Evolutionary conservation across 2,797 vertebrate genomes (phyloP), one percentile per base, ranked within the genome.

Genomic region (Percopsis omiscomaycus): DNA sequence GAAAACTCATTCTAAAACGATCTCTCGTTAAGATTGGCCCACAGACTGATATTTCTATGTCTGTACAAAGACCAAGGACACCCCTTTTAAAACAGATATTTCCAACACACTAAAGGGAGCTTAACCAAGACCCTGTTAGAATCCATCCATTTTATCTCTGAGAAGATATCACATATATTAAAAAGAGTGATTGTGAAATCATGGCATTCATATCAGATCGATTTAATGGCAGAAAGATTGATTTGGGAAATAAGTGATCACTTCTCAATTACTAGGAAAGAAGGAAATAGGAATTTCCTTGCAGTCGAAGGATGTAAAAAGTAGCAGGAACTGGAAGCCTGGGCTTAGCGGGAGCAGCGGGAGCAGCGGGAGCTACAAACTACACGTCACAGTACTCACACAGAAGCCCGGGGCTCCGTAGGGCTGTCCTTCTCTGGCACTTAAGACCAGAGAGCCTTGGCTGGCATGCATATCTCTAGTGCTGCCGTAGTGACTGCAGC

Each of bases 391-490:
- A 83, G 93, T 98, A 98, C 97, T 98, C 95, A 98, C 96, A 89
- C 92, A 92, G 90, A 93, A 89, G 90, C 93, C 61, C 90, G 92
- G 92, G 88, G 92, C 94, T 93, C 91, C 94, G 88, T 92, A 92
- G 93, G 92, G 91, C 92, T 92, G 93, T 94, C 94, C 88, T 71
- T 97, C 96, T 91, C 93, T 91, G 92, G 91, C 82, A 89, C 93
- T 96, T 91, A 95, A 94, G 89, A 93, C 92, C 94, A 97, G 93
- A 92, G 93, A 95, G 86, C 94, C 94, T 81, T 96, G 96, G 95
- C 96, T 96, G 95, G 93, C 94, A 94, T 93, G 94, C 93, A 98
- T 93, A 81, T 95, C 96, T 92, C 95, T 96, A 97, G 91, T 94
- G 94, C 95, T 96, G 93, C 94, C 90, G 93, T 90, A 95, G 91